A percentile compares a stretch with the other conserved stretches of the same genome.
phyloP scores from a whole-genome alignment of 2,797 vertebrate genomes.

The Macropodus opercularis region DNA sequence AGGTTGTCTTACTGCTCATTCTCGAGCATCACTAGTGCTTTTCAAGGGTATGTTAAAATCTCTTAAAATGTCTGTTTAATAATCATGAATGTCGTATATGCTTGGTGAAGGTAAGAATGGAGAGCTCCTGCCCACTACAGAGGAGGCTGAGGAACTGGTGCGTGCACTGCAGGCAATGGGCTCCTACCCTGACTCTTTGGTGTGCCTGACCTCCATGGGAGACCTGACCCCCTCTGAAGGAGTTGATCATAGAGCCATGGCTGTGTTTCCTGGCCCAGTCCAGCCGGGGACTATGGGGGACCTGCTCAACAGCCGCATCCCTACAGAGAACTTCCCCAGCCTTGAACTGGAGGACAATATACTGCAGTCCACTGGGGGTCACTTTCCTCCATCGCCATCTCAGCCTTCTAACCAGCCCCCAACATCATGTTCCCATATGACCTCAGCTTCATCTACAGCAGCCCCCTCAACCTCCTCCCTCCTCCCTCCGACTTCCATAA shows the following conservation, averaged over 20 bases:
- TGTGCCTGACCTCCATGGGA: slow-evolving; percentile 96
- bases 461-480: slow-evolving; percentile 75
- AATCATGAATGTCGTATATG: slow-evolving; percentile 28
- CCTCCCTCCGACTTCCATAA: slow-evolving; percentile 87
- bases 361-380: slow-evolving; percentile 89
- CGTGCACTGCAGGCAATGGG: slow-evolving; percentile 97
- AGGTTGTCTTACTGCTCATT: slow-evolving; percentile 78
- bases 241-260: slow-evolving; percentile 90
- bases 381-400: slow-evolving; percentile 88
- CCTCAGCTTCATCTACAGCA: slow-evolving; percentile 56
- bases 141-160: slow-evolving; percentile 98
- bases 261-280: slow-evolving; percentile 89
- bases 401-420: slow-evolving; percentile 81
- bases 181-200: slow-evolving; percentile 89
- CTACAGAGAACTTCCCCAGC: slow-evolving; percentile 91
- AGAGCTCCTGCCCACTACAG: slow-evolving; percentile 95
- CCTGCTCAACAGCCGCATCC: slow-evolving; percentile 92
- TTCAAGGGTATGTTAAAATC: neutral
- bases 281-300: slow-evolving; percentile 91
- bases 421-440: slow-evolving; percentile 73
- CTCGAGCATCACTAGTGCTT: neutral
- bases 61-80: neutral
- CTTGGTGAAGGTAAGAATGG: slow-evolving; percentile 92
- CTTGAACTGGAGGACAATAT: slow-evolving; percentile 97
- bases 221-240: slow-evolving; percentile 91